These are phyloP conservation scores for Itoplectis maculator DNA, from an alignment of 2,888 invertebrate species.

Conservation along the genomic window DNA sequence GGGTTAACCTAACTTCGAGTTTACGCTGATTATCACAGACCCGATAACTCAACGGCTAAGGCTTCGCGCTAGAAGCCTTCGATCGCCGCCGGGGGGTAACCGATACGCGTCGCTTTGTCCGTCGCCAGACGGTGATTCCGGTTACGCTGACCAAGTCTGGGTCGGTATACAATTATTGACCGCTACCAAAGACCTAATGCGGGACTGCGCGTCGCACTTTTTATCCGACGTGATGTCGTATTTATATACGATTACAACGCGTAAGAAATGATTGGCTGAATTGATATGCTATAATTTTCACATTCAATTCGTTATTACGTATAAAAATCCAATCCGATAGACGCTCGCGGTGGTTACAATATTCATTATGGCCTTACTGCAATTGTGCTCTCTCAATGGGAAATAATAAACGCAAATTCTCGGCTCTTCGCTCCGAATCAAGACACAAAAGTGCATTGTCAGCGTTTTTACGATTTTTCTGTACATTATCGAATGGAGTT, in stretches of 20 bases:
- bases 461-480: not conserved
- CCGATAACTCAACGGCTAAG: slow-evolving; percentile 56
- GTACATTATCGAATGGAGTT: not conserved
- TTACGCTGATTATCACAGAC: slow-evolving; percentile 51
- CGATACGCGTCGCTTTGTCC: slow-evolving; percentile 27
- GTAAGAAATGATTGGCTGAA: no score
- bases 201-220: no score
- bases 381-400: not conserved
- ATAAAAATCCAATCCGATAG: not conserved
- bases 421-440: not conserved
- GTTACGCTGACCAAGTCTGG: not conserved
- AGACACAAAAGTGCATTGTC: not conserved
- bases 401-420: not conserved
- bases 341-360: not conserved
- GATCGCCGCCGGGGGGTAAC: slow-evolving; percentile 24
- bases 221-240: no score
- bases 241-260: no score
- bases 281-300: no score
- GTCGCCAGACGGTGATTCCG: not conserved
- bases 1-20: slow-evolving; percentile 42
- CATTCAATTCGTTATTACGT: no score
- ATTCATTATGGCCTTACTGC: not conserved
- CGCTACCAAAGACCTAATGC: no score
- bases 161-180: not conserved
- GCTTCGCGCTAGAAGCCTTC: slow-evolving; percentile 29